Base-by-base conservation (phyloP, 2,888 invertebrate genomes). In the Epinotia demarniana region DNA sequence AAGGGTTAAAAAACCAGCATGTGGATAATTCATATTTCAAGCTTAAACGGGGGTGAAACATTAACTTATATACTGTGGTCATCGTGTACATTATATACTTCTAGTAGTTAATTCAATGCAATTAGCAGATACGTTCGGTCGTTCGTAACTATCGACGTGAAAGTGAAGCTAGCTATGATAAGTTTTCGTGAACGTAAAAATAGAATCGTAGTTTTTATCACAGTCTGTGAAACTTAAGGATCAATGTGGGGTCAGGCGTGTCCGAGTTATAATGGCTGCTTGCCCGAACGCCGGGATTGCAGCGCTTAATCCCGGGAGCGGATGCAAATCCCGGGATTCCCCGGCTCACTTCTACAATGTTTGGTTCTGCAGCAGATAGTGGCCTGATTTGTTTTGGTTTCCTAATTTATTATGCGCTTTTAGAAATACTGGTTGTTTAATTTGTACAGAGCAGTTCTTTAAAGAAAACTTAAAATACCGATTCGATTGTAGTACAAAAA, bases 241-340 rank as follows among this genome's bases (percentile, higher is more conserved):
- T 62, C 18, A 18, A 71, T 62, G 9, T 16, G 39, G 19, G 39
- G 18, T 27, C 53, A 49, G n/a, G 53, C 43, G 33, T 61, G 53
- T 53, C 18, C 43, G 61, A 68, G 16, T 62, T 68, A 61, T 68
- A 73, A 68, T 73, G 46, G 68, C 43, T 61, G 68, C 68, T 62
- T 33, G 61, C 68, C 19, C 61, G 55, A 0, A 16, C 23, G 43
- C 57, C 43, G 63, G 61, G 62, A 73, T 73, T 43, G 60, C 62
- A 68, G 55, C 27, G 60, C 58, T 53, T 68, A 68, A 73, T 68
- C 68, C 68, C 55, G 60, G 55, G 18, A 55, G 39, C 73, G 39
- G 63, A 73, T 73, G 68, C 73, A 73, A 73, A 73, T 73, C 68
- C 39, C 5, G 23, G 18, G 73, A 61, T 46, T 73, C 27, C 43